These are phyloP conservation scores for Cheilinus undulatus DNA, from an alignment of 2,113 vertebrate species.

Conservation along the genomic window DNA sequence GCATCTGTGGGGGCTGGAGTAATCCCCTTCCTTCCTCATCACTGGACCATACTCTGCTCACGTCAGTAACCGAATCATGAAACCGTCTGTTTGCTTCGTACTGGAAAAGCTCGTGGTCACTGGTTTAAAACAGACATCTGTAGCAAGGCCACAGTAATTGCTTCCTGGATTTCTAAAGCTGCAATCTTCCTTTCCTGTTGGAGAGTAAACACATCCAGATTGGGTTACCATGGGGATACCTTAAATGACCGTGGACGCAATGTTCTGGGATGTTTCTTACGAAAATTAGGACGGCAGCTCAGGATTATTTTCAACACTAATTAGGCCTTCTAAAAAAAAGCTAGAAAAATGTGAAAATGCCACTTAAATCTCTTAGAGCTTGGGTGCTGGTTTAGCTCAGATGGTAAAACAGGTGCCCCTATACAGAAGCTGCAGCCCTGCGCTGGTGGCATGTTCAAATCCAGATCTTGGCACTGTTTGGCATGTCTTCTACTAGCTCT, in stretches of 20 bases:
- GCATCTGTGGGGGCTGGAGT: slow-evolving; percentile 43
- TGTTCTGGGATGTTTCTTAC: not conserved
- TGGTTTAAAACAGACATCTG: slow-evolving; percentile 59
- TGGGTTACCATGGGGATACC: slow-evolving; percentile 44
- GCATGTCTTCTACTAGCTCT: too few relatives aligned
- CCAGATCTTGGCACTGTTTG: too few relatives aligned
- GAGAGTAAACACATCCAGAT: slow-evolving; percentile 70
- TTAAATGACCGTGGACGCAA: not conserved
- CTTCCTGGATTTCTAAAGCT: slow-evolving; percentile 64
- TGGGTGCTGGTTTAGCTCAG: too few relatives aligned
- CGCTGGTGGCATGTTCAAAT: too few relatives aligned
- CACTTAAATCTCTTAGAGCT: not conserved
- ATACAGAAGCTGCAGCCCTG: too few relatives aligned
- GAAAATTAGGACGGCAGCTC: not conserved
- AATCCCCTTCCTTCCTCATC: slow-evolving; percentile 48
- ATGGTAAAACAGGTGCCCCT: too few relatives aligned
- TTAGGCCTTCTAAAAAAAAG: not conserved
- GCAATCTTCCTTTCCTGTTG: slow-evolving; percentile 64
- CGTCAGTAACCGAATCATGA: slow-evolving; percentile 42
- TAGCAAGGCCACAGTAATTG: slow-evolving; percentile 61
- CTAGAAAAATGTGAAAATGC: not conserved
- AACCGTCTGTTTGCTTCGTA: slow-evolving; percentile 4
- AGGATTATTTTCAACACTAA: not conserved
- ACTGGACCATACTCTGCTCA: slow-evolving; percentile 57
- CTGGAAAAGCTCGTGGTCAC: slow-evolving; percentile 41